These are phyloP conservation scores for Apodemus sylvaticus DNA, from an alignment of 2,113 vertebrate species.

Conservation along the genomic window DNA sequence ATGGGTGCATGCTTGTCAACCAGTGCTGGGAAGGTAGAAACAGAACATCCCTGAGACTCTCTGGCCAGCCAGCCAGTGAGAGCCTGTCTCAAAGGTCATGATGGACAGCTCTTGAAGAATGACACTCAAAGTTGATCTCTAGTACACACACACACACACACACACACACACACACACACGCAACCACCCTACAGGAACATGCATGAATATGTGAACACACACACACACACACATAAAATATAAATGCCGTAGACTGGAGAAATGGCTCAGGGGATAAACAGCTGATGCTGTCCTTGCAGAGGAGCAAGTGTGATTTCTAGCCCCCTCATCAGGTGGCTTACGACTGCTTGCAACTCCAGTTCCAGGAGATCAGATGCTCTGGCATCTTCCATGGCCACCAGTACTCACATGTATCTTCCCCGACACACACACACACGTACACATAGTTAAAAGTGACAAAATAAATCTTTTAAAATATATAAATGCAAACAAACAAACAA, in stretches of 20 bases:
- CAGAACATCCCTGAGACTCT: not conserved
- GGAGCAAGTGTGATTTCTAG: not conserved
- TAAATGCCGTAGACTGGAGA: not conserved
- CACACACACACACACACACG: not conserved
- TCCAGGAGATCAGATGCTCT: not conserved
- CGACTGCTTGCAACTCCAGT: not conserved
- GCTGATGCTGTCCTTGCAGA: not conserved
- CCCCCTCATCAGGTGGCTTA: not conserved
- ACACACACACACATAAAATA: not conserved
- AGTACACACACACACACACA: not conserved
- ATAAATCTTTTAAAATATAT: not conserved
- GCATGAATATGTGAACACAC: not conserved
- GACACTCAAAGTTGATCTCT: not conserved
- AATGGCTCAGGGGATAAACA: not conserved
- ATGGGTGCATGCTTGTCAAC: not conserved
- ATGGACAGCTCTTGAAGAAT: not conserved
- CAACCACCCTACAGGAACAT: not conserved
- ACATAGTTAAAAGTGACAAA: not conserved
- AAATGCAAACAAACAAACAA: not conserved
- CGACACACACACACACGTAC: not conserved
- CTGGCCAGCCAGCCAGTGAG: not conserved
- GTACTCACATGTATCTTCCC: too few relatives aligned
- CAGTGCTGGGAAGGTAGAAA: not conserved
- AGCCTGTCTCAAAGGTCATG: not conserved
- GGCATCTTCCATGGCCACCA: not conserved